Evolutionary conservation across 2,797 vertebrate genomes (phyloP).

Genomic region (Aeoliscus strigatus): DNA sequence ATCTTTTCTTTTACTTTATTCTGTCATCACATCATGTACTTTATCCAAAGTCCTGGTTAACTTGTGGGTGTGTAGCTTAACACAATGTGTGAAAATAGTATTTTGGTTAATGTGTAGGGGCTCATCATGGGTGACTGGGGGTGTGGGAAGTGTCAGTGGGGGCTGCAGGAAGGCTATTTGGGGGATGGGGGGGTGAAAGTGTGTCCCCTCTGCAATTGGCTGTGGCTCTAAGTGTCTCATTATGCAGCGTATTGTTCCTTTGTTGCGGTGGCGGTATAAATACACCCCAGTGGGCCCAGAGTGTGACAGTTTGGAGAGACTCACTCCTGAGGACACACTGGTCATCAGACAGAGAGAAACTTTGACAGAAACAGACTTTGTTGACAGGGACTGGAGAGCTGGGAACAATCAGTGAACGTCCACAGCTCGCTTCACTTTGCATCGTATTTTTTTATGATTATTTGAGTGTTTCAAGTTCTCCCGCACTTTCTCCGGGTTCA

Average conservation of each 20-base stretch:
- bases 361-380: constrained; percentile 29
- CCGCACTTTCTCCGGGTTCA: constrained; percentile 1
- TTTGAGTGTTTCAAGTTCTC: constrained; percentile 2
- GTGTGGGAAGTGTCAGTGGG: constrained; percentile 47
- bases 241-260: constrained; percentile 82
- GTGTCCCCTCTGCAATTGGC: constrained; percentile 79
- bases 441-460: constrained; percentile 7
- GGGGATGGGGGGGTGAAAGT: constrained; percentile 64
- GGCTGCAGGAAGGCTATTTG: constrained; percentile 48
- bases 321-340: constrained; percentile 45
- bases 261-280: constrained; percentile 76
- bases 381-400: constrained; percentile 3
- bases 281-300: constrained; percentile 58
- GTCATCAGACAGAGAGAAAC: constrained; percentile 23
- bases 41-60: constrained; percentile 15
- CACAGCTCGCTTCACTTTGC: neutral
- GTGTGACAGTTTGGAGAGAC: constrained; percentile 59
- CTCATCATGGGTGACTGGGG: constrained; percentile 46
- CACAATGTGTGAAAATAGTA: constrained; percentile 43
- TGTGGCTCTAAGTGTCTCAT: constrained; percentile 76
- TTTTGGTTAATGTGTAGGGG: constrained; percentile 60
- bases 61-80: constrained; percentile 28
- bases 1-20: too few relatives aligned
- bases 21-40: neutral
- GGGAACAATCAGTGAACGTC: constrained; percentile 13